phyloP scores from a whole-genome alignment of 2,797 vertebrate genomes.

The Uromys caudimaculatus region DNA sequence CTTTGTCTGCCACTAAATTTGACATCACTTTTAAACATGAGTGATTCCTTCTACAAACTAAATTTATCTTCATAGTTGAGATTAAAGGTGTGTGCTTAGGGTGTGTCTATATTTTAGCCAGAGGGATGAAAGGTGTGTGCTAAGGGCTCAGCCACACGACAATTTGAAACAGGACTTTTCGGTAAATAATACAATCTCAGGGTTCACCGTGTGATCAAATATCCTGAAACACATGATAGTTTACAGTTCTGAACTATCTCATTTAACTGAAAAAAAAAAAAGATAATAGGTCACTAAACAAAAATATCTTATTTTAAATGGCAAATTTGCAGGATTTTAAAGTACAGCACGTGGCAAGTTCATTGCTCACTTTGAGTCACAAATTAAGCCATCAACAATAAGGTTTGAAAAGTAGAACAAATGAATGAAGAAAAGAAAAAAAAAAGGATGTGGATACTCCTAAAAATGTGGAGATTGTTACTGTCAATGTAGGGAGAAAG shows the following conservation, averaged over 20 bases:
- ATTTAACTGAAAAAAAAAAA: slow-evolving; percentile 59
- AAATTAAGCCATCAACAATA: slow-evolving; percentile 28
- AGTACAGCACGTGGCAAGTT: slow-evolving; percentile 62
- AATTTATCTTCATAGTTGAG: not conserved
- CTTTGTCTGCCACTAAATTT: not conserved
- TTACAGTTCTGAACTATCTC: slow-evolving; percentile 79
- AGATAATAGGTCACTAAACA: slow-evolving; percentile 71
- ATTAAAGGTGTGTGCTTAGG: not conserved
- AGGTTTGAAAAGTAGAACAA: not conserved
- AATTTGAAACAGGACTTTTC: not conserved
- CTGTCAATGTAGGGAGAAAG: not conserved
- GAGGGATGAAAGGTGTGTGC: not conserved
- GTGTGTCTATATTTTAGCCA: not conserved
- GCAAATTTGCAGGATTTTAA: slow-evolving; percentile 7
- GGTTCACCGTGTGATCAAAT: not conserved
- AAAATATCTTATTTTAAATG: slow-evolving; percentile 75
- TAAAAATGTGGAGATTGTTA: not conserved
- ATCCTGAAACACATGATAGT: slow-evolving; percentile 68
- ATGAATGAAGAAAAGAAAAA: not conserved
- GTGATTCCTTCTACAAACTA: not conserved
- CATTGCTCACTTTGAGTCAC: not conserved
- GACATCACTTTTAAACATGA: not conserved
- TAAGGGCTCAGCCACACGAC: not conserved
- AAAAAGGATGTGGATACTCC: not conserved
- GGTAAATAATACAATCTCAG: not conserved